These are phyloP conservation scores for Ladona fulva DNA, from an alignment of 1,140 invertebrate genomes.

Conservation along the genomic window DNA sequence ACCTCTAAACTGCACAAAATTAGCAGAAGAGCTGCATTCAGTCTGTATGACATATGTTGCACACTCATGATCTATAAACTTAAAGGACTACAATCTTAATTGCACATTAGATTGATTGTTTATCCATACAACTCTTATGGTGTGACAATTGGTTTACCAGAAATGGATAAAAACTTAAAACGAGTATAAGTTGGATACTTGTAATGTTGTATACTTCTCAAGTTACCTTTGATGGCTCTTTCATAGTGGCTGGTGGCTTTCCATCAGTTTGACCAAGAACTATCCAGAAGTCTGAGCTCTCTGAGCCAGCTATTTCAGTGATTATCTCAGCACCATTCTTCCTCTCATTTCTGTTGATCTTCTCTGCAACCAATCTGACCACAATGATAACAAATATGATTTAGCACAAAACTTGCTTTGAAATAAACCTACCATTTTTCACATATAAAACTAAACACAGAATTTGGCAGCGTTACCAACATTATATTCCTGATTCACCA, in stretches of 20 bases:
- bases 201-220: neutral
- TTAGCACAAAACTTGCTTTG: neutral
- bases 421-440: neutral
- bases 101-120: too few relatives aligned
- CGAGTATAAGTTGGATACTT: neutral
- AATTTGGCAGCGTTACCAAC: too few relatives aligned
- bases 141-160: too few relatives aligned
- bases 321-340: constrained; percentile 91
- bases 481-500: too few relatives aligned
- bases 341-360: constrained; percentile 97
- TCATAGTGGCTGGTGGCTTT: constrained; percentile 23
- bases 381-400: constrained; percentile 16
- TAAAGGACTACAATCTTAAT: too few relatives aligned
- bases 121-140: too few relatives aligned
- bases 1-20: too few relatives aligned
- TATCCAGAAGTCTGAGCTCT: constrained; percentile 78
- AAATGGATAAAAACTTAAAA: too few relatives aligned
- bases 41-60: too few relatives aligned
- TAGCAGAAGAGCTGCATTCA: too few relatives aligned
- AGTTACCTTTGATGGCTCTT: constrained; percentile 25
- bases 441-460: neutral
- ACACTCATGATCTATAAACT: too few relatives aligned
- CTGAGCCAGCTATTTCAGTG: constrained; percentile 70
- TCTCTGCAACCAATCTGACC: constrained; percentile 82
- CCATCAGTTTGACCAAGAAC: constrained; percentile 48